Percentiles rank a stretch among this genome's conserved stretches.
Evolutionary conservation across 2,888 invertebrate species (phyloP).

Genomic region (Amitus sp.): DNA sequence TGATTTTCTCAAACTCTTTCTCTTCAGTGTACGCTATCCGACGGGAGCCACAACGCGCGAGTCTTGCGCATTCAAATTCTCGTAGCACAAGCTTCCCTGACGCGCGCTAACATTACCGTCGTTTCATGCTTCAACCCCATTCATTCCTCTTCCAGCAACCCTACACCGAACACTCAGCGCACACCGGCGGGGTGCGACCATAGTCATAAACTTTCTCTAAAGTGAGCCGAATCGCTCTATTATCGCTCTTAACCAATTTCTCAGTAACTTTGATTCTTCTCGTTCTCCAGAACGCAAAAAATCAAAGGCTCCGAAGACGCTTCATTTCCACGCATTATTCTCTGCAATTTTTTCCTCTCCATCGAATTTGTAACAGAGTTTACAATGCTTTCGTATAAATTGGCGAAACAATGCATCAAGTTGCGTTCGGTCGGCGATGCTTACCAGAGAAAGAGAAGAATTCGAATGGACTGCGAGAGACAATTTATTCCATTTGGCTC

Average conservation of each 20-base stretch:
- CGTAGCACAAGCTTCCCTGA: constrained; percentile 42
- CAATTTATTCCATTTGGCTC: constrained; percentile 22
- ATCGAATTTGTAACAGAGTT: too few relatives aligned
- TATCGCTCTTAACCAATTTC: constrained; percentile 52
- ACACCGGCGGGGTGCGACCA: constrained; percentile 46
- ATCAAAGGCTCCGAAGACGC: too few relatives aligned
- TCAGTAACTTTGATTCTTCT: constrained; percentile 45
- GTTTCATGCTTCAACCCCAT: constrained; percentile 43
- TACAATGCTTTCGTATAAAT: too few relatives aligned
- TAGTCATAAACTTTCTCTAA: constrained; percentile 52
- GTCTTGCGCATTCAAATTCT: constrained; percentile 47
- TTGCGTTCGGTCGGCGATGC: too few relatives aligned
- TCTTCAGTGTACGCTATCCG: too few relatives aligned
- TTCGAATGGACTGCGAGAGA: not conserved
- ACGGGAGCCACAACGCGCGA: constrained; percentile 51
- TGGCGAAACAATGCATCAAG: too few relatives aligned
- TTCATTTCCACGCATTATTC: too few relatives aligned
- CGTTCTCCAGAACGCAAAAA: constrained; percentile 10
- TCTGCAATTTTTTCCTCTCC: too few relatives aligned
- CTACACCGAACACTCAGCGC: constrained; percentile 44
- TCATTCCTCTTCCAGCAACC: constrained; percentile 44
- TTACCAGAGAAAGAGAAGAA: too few relatives aligned
- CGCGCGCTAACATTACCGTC: constrained; percentile 43
- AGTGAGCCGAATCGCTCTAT: constrained; percentile 51
- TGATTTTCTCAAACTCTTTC: too few relatives aligned